These are phyloP conservation scores for Coluber constrictor DNA, from an alignment of 2,797 vertebrate genomes.

Conservation along the genomic window DNA sequence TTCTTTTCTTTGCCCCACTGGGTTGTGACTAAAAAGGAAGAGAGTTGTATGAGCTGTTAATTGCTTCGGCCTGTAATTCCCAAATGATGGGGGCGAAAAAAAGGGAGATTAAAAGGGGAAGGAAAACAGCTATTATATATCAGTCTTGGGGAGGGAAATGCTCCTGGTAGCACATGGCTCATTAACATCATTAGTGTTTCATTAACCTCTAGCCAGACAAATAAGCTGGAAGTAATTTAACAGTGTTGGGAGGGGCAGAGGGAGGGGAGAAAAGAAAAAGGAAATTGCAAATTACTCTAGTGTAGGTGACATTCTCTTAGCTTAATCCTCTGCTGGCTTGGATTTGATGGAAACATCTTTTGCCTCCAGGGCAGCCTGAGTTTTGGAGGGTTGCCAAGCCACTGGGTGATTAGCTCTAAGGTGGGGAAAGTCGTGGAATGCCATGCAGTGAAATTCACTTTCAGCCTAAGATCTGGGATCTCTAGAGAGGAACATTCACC, in stretches of 20 bases:
- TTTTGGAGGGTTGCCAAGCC: conserved; percentile 57
- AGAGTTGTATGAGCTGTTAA: conserved; percentile 61
- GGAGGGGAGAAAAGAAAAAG: conserved; percentile 18
- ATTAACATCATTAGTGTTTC: conserved; percentile 78
- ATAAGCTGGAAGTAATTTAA: conserved; percentile 74
- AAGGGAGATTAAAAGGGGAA: conserved; percentile 73
- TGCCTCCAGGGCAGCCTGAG: conserved; percentile 22
- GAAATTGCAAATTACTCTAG: conserved; percentile 68
- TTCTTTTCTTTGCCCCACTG: conserved; percentile 70
- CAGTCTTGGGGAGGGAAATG: conserved; percentile 73
- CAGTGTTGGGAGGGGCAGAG: conserved; percentile 44
- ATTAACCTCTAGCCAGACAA: conserved; percentile 79
- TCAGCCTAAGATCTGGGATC: conserved; percentile 57
- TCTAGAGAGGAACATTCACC: conserved; percentile 43
- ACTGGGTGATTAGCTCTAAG: conserved; percentile 44
- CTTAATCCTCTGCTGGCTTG: conserved; percentile 13
- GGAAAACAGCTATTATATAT: conserved; percentile 78
- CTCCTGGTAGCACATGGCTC: conserved; percentile 70
- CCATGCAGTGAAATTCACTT: conserved; percentile 64
- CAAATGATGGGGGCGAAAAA: conserved; percentile 51
- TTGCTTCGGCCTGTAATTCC: conserved; percentile 74
- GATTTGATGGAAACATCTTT: conserved; percentile 47
- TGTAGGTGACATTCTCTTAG: conserved; percentile 66
- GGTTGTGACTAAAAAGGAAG: conserved; percentile 69
- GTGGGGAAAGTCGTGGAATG: conserved; percentile 65